These are phyloP conservation scores for Serilophus lunatus DNA, from an alignment of 2,113 vertebrate species.

Conservation along the genomic window DNA sequence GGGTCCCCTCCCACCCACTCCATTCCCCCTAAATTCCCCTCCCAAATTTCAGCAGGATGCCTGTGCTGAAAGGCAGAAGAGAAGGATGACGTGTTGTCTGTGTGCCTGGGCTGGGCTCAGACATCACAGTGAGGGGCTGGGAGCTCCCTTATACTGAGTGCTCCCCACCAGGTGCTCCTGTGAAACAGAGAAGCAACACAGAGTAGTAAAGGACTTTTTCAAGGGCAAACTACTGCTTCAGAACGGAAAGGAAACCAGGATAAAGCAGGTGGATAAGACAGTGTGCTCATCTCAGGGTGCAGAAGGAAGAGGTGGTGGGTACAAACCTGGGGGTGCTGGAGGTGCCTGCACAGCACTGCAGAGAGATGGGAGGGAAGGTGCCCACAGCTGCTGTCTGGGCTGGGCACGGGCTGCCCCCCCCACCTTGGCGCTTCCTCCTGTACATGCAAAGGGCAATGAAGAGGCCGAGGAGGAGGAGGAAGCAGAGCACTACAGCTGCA, in stretches of 20 bases:
- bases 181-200: background rate
- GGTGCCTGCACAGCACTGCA: background rate
- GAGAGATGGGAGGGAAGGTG: background rate
- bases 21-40: background rate
- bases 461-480: background rate
- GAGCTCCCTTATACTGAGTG: background rate
- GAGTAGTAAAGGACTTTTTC: background rate
- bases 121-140: accelerated
- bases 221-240: background rate
- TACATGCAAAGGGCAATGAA: background rate
- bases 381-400: accelerated
- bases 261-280: background rate
- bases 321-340: background rate
- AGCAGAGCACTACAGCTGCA: background rate
- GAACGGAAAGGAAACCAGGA: background rate
- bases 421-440: background rate
- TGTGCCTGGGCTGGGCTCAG: accelerated
- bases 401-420: accelerated
- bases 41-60: accelerated
- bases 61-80: background rate
- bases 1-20: background rate
- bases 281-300: accelerated
- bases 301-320: background rate
- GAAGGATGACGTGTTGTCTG: background rate
- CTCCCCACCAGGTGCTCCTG: accelerated